Evolutionary conservation across 2,797 vertebrate species (phyloP).

Genomic region (Manis pentadactyla): DNA sequence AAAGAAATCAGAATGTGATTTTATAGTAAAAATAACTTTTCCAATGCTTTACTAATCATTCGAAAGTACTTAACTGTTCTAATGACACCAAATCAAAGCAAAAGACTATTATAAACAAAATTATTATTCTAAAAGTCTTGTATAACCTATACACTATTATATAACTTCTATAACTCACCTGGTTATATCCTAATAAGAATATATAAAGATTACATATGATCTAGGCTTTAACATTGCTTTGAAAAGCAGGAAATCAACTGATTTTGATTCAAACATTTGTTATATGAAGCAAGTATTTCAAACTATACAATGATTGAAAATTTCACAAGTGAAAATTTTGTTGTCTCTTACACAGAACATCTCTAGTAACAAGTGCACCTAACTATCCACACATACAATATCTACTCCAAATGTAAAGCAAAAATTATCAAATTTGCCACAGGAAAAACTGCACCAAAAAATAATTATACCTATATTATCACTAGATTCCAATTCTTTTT

Average conservation of each 20-base stretch:
- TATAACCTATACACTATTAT: background rate
- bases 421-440: background rate
- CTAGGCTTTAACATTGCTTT: background rate
- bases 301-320: background rate
- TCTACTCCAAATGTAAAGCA: background rate
- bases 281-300: background rate
- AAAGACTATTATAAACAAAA: background rate
- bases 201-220: background rate
- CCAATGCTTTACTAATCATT: background rate
- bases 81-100: conserved; percentile 13
- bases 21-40: background rate
- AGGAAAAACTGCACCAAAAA: background rate
- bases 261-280: conserved; percentile 36
- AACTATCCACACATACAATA: background rate
- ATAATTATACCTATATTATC: background rate
- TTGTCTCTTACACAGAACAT: background rate
- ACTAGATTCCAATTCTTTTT: background rate
- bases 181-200: background rate
- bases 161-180: background rate
- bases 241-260: conserved; percentile 22
- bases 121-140: background rate
- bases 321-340: conserved; percentile 45
- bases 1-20: conserved; percentile 12
- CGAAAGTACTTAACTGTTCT: background rate
- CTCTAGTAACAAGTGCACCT: background rate